Percentiles rank a stretch among this genome's conserved stretches.
Conservation (phyloP, 2,113 vertebrate genomes). For the Anolis carolinensis region DNA sequence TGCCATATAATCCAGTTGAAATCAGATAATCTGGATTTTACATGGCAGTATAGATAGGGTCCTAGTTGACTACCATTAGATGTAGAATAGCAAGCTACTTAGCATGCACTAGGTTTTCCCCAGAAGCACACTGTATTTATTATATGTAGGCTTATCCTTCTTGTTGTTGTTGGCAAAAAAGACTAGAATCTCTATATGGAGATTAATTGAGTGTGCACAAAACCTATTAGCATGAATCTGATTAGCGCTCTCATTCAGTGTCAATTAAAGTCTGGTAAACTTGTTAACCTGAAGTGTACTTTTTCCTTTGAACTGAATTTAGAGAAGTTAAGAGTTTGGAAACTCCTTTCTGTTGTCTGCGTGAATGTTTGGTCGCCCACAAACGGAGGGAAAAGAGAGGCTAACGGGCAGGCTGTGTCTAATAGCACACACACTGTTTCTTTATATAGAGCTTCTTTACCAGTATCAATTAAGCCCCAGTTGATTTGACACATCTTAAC, state of each 20-base stretch:
- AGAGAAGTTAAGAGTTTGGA: slow-evolving; percentile 63
- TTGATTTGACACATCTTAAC: slow-evolving; percentile 92
- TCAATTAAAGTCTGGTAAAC: slow-evolving; percentile 52
- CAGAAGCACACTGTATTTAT: not conserved
- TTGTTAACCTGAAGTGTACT: slow-evolving; percentile 49
- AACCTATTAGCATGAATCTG: not conserved
- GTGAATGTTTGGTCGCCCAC: slow-evolving; percentile 67
- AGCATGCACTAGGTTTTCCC: not conserved
- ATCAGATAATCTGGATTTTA: too few species aligned
- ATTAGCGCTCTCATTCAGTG: slow-evolving; percentile 27
- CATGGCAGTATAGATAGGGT: too few species aligned
- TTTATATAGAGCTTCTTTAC: slow-evolving; percentile 86
- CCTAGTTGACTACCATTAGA: not conserved
- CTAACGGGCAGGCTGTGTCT: slow-evolving; percentile 73
- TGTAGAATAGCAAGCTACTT: not conserved
- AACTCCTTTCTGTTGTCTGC: slow-evolving; percentile 72
- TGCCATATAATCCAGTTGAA: too few species aligned
- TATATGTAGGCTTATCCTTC: not conserved
- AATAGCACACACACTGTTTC: slow-evolving; percentile 77
- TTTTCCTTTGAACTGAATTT: slow-evolving; percentile 16
- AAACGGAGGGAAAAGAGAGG: slow-evolving; percentile 64
- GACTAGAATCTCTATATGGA: slow-evolving; percentile 18
- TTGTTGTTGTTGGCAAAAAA: slow-evolving; percentile 36
- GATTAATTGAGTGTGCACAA: slow-evolving; percentile 28
- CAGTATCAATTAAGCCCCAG: slow-evolving; percentile 91